Evolutionary conservation across 1,140 invertebrate genomes (phyloP).

Genomic region (Leguminivora glycinivorella): DNA sequence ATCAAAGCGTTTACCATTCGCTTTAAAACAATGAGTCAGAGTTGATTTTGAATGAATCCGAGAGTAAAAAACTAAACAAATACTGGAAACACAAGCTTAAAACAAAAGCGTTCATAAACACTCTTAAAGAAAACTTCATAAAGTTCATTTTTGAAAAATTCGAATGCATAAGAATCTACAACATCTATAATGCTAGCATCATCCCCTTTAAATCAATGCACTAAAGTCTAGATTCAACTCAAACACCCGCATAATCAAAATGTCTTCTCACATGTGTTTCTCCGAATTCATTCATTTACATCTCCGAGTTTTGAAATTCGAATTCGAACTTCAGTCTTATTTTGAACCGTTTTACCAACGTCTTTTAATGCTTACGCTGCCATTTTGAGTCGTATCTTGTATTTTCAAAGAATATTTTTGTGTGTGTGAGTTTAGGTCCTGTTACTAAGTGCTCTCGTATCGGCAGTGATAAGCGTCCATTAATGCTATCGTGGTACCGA

Average conservation of each 20-base stretch:
- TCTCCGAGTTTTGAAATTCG: conserved; percentile 29
- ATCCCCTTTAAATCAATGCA: neutral
- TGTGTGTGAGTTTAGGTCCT: conserved; percentile 31
- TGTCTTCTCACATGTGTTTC: conserved; percentile 61
- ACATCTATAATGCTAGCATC: neutral
- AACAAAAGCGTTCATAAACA: neutral
- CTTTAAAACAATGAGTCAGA: neutral
- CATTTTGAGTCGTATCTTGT: conserved; percentile 47
- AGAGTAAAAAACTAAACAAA: neutral
- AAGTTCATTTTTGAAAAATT: conserved; percentile 5
- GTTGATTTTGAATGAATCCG: neutral
- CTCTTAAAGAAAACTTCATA: neutral
- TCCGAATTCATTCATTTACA: conserved; percentile 69
- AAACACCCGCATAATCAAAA: neutral
- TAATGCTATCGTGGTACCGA: conserved; percentile 72
- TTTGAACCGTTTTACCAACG: conserved; percentile 33
- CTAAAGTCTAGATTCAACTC: neutral
- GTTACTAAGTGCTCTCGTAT: conserved; percentile 37
- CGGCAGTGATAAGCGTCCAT: conserved; percentile 68
- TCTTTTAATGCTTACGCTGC: conserved; percentile 14
- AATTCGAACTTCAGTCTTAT: conserved; percentile 24
- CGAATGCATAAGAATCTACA: neutral
- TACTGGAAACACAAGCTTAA: conserved; percentile 1
- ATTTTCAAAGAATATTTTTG: conserved; percentile 41
- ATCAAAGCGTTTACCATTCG: neutral